Conservation (phyloP, 1,140 invertebrate genomes). For the Drosophila funebris region DNA sequence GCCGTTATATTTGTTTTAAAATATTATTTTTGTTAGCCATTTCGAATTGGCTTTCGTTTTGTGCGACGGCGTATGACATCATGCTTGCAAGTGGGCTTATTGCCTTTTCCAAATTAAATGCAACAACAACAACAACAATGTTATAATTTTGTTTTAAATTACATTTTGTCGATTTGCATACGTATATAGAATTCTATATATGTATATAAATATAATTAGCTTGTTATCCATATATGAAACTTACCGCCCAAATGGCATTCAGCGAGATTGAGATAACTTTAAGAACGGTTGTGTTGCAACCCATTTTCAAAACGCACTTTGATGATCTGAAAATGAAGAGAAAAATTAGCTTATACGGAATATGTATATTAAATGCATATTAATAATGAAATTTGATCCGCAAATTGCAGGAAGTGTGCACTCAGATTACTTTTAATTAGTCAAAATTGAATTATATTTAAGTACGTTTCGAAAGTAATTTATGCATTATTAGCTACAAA, state of each 20-base stretch:
- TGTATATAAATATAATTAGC: neutral
- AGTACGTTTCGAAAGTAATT: slow-evolving; percentile 4
- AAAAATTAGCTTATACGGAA: slow-evolving; percentile 28
- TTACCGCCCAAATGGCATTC: slow-evolving; percentile 80
- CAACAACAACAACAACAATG: too few relatives aligned
- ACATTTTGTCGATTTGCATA: neutral
- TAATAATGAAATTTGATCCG: neutral
- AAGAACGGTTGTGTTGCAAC: slow-evolving; percentile 72
- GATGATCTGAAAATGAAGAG: slow-evolving; percentile 13
- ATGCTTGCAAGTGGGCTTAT: slow-evolving; percentile 29
- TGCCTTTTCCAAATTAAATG: slow-evolving; percentile 22
- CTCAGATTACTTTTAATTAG: slow-evolving; percentile 22
- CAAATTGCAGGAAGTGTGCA: neutral
- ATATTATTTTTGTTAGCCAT: slow-evolving; percentile 4
- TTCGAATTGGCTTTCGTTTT: slow-evolving; percentile 16
- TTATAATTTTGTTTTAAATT: slow-evolving; percentile 6
- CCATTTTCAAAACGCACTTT: slow-evolving; percentile 56
- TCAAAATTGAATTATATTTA: slow-evolving; percentile 17
- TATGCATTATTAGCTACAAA: slow-evolving; percentile 13
- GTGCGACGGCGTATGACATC: slow-evolving; percentile 23
- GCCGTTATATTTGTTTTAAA: slow-evolving; percentile 8
- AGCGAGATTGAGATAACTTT: slow-evolving; percentile 68
- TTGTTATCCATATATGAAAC: slow-evolving; percentile 29
- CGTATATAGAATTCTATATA: neutral
- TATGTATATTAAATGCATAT: neutral